These are phyloP conservation scores for Lethenteron camtschaticum DNA, from an alignment of 2,113 vertebrate species.

Conservation along the genomic window DNA sequence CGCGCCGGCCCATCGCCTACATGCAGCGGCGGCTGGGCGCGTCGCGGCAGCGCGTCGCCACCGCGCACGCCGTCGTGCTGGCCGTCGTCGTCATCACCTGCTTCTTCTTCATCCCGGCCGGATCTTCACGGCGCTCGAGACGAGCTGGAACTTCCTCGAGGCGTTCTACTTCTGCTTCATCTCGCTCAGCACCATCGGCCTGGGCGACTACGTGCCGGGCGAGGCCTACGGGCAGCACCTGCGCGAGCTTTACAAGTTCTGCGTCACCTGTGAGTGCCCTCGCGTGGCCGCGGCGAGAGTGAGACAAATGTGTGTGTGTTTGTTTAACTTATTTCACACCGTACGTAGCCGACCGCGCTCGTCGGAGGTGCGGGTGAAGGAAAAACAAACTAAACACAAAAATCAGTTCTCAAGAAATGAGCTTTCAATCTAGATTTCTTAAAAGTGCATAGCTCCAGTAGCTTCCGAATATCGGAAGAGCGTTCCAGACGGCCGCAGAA, in stretches of 20 bases:
- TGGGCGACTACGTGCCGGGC: conserved; percentile 26
- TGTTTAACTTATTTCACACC: too few species aligned
- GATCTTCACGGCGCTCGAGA: conserved; percentile 21
- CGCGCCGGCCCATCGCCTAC: conserved; percentile 21
- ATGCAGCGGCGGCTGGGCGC: conserved; percentile 24
- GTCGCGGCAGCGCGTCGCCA: conserved; percentile 18
- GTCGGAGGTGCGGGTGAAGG: too few species aligned
- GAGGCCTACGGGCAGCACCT: conserved; percentile 26
- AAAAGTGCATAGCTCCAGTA: too few species aligned
- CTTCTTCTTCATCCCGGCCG: conserved; percentile 27
- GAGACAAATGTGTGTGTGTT: too few species aligned
- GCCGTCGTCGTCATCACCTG: conserved; percentile 14
- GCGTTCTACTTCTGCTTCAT: conserved; percentile 39
- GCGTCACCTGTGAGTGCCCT: conserved; percentile 45
- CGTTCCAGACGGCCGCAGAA: too few species aligned
- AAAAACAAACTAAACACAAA: too few species aligned
- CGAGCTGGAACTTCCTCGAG: conserved; percentile 23
- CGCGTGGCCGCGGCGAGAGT: background rate
- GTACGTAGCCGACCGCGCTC: too few species aligned
- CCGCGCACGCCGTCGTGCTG: conserved; percentile 30
- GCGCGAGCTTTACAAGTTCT: conserved; percentile 40
- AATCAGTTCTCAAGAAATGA: too few species aligned
- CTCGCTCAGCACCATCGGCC: conserved; percentile 35
- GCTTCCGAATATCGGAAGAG: too few species aligned
- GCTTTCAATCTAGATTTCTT: too few species aligned